Conservation (phyloP, 2,113 vertebrate species). For the Anhinga anhinga region DNA sequence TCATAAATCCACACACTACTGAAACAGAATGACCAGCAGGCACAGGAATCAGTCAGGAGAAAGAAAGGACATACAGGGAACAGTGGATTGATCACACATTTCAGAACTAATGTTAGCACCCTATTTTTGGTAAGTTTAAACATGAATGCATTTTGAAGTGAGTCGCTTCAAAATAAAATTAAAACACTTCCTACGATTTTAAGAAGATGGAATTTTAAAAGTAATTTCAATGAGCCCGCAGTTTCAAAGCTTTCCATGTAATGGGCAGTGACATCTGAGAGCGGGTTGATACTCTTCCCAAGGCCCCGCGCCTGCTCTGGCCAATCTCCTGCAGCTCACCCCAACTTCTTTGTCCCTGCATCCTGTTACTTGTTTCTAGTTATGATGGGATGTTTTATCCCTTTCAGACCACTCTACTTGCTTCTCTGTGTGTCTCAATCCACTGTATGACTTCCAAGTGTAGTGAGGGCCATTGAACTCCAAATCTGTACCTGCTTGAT, state of each 20-base stretch:
- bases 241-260: not conserved
- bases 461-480: fast-evolving
- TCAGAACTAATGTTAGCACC: not conserved
- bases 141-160: fast-evolving
- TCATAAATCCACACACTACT: not conserved
- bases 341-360: not conserved
- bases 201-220: not conserved
- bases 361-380: not conserved
- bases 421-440: not conserved
- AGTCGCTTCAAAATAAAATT: not conserved
- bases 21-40: not conserved
- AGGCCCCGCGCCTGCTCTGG: not conserved
- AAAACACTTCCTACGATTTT: not conserved
- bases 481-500: not conserved
- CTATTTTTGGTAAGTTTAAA: not conserved
- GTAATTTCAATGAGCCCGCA: not conserved
- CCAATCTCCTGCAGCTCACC: not conserved
- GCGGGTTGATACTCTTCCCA: not conserved
- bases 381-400: not conserved
- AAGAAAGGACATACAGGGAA: not conserved
- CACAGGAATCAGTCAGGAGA: not conserved
- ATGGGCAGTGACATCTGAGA: not conserved
- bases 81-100: not conserved
- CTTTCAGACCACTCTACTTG: not conserved
- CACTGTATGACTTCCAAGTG: not conserved